Conservation (phyloP, 2,888 invertebrate species). For the Clunio marinus region DNA sequence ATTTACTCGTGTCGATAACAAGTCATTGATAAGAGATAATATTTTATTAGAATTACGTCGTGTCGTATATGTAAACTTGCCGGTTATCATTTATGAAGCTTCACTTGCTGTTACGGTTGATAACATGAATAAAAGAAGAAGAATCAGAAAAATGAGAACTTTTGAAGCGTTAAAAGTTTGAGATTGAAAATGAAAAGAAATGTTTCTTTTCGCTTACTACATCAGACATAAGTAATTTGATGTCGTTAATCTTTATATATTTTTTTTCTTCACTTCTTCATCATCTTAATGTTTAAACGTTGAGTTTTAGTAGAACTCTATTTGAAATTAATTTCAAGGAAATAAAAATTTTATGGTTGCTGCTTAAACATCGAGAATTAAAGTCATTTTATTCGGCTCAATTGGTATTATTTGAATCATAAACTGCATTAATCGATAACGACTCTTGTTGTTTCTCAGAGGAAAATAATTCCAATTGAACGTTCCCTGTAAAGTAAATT, state of each 20-base stretch:
- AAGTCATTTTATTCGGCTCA: too few species aligned
- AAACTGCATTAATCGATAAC: conserved; percentile 21
- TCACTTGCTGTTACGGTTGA: too few species aligned
- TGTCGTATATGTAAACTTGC: neutral
- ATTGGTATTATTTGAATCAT: neutral
- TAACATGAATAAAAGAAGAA: too few species aligned
- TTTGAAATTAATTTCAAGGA: conserved; percentile 1
- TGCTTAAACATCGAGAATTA: too few species aligned
- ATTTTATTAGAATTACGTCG: conserved; percentile 29
- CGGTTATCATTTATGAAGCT: conserved; percentile 16
- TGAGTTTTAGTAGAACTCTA: neutral
- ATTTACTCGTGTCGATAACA: conserved; percentile 25
- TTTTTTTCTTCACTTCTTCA: too few species aligned
- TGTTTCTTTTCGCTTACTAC: too few species aligned
- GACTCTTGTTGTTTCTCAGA: neutral
- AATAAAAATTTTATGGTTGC: conserved; percentile 12
- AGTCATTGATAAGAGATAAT: conserved; percentile 32
- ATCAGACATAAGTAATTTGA: neutral
- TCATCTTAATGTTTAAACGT: neutral
- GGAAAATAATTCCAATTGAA: neutral
- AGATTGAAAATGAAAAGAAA: too few species aligned
- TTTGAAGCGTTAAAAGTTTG: neutral
- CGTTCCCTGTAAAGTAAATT: conserved; percentile 14
- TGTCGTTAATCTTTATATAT: conserved; percentile 2
- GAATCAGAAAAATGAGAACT: too few species aligned